A percentile compares a stretch with the other conserved stretches of the same genome.
phyloP scores from a whole-genome alignment of 1,140 invertebrate species.

The Acyrthosiphon pisum region DNA sequence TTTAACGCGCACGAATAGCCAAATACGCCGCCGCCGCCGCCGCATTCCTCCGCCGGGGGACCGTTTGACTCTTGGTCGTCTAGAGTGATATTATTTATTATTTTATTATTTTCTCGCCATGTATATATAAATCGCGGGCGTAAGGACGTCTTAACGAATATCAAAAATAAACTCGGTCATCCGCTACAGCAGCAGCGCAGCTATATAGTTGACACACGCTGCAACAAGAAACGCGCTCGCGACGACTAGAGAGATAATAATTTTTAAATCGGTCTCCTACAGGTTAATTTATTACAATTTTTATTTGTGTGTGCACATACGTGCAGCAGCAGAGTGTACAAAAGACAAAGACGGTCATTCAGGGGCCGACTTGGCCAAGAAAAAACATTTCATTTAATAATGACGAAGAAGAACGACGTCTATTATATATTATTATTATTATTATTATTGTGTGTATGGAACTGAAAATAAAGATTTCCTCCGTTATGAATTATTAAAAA shows the following conservation, averaged over 20 bases:
- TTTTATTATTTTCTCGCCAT: slow-evolving; percentile 7
- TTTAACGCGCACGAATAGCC: background rate
- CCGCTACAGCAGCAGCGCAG: background rate
- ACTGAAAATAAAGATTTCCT: slow-evolving; percentile 42
- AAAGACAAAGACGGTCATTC: slow-evolving; percentile 51
- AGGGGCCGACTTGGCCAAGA: slow-evolving; percentile 22
- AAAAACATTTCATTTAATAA: slow-evolving; percentile 33
- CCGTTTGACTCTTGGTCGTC: background rate
- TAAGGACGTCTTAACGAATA: slow-evolving; percentile 38
- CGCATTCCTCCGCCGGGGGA: background rate
- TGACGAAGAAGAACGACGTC: background rate
- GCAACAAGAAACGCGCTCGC: background rate
- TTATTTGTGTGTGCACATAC: too few relatives aligned
- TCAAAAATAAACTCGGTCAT: slow-evolving; percentile 39
- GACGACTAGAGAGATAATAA: slow-evolving; percentile 8
- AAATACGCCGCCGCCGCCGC: slow-evolving; percentile 26
- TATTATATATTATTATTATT: slow-evolving; percentile 38
- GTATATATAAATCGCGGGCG: background rate
- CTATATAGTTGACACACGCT: background rate
- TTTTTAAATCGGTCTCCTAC: slow-evolving; percentile 32
- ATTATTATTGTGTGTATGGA: slow-evolving; percentile 20
- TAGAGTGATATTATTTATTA: background rate
- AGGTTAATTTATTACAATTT: slow-evolving; percentile 36
- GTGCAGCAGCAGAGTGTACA: background rate
- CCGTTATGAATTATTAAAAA: slow-evolving; percentile 42